Base-by-base conservation (phyloP, 2,888 invertebrate genomes). In the Theodoxus fluviatilis region DNA sequence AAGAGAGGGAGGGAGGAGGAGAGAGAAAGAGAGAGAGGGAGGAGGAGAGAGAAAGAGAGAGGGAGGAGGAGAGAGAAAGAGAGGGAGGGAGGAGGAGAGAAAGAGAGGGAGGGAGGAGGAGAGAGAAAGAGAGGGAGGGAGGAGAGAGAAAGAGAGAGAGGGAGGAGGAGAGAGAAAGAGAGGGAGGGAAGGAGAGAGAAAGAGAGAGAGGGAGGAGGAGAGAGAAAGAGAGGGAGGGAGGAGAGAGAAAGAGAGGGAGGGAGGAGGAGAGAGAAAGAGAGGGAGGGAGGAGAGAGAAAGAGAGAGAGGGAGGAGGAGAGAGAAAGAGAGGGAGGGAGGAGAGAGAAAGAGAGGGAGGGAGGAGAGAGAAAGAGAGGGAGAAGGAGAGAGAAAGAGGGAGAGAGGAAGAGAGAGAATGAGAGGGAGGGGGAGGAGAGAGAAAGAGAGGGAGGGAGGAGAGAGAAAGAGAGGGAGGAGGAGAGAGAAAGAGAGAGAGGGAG, bases 91-190 rank as follows among this genome's bases (percentile, higher is more conserved):
- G 4, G 18, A 25, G 18, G 52, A 7, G 52, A 52, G 52, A 52
- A 25, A 52, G 52, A 12, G 52, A 52, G 52, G 25, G 52, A 52
- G 15, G 25, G 52, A 52, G 52, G 31, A 31, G 18, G 55, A 7
- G 55, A 55, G 55, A 55, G 2, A 55, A 31, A 55, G 55, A 55
- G 55, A 55, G 55, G 18, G 55, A 55, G 15, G 31, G 55, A 55
- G 55, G 25, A 25, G 25, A 15, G 25, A 25, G 55, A 55, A 31
- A 55, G 55, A 55, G 55, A 55, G 55, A 55, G 25, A 55, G 55
- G 31, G 55, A 55, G 22, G 28, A 22, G 22, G 31, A 12, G 49
- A 49, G 15, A 49, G 4, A 49, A 25, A 49, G 4, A 49, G 55
- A 55, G 6, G 25, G 55, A 55, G 25, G 15, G 55, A 55, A 15